phyloP scores from a whole-genome alignment of 2,797 vertebrate genomes.

The Mormyrus hasselquistii region DNA sequence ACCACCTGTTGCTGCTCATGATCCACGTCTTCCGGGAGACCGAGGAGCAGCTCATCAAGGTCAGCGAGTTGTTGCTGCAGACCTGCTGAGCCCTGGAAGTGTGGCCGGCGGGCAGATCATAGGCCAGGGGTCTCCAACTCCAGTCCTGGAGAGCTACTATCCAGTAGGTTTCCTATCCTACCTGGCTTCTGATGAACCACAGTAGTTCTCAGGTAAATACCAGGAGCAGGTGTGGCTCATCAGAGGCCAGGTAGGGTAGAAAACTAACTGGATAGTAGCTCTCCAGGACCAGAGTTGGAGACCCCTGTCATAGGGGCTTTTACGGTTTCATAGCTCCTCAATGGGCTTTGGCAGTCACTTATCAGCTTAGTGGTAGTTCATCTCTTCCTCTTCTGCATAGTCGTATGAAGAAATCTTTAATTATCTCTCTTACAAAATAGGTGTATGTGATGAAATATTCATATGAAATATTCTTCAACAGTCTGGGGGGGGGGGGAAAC shows the following conservation, averaged over 20 bases:
- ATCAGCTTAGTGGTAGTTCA: not conserved
- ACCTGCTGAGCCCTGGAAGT: not conserved
- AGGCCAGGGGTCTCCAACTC: not conserved
- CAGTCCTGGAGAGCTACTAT: too few relatives aligned
- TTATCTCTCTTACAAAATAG: not conserved
- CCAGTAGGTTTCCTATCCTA: too few relatives aligned
- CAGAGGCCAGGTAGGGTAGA: too few relatives aligned
- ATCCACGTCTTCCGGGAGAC: constrained; percentile 96
- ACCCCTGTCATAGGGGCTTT: not conserved
- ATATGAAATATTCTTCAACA: not conserved
- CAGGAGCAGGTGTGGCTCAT: too few relatives aligned
- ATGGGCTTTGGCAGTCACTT: not conserved
- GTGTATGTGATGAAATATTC: not conserved
- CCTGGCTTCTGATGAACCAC: too few relatives aligned
- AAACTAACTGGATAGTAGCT: too few relatives aligned
- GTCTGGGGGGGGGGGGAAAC: not conserved
- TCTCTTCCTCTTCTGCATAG: not conserved
- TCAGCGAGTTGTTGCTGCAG: constrained; percentile 35
- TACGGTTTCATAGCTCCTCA: not conserved
- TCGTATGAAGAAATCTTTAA: not conserved
- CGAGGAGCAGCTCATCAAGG: constrained; percentile 91
- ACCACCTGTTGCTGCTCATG: constrained; percentile 92
- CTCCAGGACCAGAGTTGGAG: too few relatives aligned
- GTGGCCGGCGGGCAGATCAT: not conserved
- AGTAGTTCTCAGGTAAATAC: too few relatives aligned